Percentiles rank a stretch among this genome's conserved stretches.
Evolutionary conservation across 2,888 invertebrate genomes (phyloP).

Genomic region (Eupithecia subumbrata): DNA sequence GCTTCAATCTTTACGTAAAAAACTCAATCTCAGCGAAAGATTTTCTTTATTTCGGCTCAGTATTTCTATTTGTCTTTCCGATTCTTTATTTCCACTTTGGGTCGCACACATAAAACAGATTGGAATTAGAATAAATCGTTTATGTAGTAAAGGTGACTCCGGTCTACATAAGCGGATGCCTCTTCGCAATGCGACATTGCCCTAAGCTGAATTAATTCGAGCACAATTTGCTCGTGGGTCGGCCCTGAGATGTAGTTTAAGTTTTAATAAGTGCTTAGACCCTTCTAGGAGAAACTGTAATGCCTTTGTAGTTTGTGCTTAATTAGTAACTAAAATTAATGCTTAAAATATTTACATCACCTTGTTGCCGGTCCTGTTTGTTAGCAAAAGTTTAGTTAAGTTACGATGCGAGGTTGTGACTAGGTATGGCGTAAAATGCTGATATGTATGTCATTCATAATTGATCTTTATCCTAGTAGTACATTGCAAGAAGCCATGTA

Average conservation of each 20-base stretch:
- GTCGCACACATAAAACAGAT: not conserved
- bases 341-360: constrained; percentile 30
- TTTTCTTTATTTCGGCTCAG: not conserved
- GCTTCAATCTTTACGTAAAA: not conserved
- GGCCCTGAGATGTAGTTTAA: constrained; percentile 56
- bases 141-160: not conserved
- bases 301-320: constrained; percentile 40
- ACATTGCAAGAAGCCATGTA: no score
- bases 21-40: not conserved
- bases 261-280: constrained; percentile 58
- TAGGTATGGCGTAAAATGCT: not conserved
- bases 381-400: not conserved
- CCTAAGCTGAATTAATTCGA: constrained; percentile 65
- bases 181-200: constrained; percentile 28
- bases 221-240: constrained; percentile 58
- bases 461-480: not conserved
- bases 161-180: not conserved
- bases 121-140: constrained; percentile 1
- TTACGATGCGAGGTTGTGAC: not conserved
- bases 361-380: constrained; percentile 7
- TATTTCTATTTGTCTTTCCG: not conserved
- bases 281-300: constrained; percentile 44
- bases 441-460: not conserved
- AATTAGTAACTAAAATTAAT: constrained; percentile 35
- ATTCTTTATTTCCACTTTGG: not conserved